Evolutionary conservation across 2,113 vertebrate species (phyloP).

Genomic region (Erythrolamprus reginae): DNA sequence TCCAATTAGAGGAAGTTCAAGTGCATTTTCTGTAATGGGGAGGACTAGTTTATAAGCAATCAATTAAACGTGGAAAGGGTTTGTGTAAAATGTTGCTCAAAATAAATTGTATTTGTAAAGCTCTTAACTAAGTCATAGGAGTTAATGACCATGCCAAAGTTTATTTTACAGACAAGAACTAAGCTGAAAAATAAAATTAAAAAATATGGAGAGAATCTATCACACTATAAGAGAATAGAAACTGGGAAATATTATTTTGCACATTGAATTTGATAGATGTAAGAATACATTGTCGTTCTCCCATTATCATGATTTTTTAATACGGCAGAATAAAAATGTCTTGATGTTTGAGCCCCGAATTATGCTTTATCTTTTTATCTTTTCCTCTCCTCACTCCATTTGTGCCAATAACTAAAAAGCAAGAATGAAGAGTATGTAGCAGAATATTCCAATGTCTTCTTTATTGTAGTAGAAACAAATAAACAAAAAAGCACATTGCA

Average conservation of each 20-base stretch:
- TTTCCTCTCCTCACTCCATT: neutral
- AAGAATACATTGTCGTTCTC: neutral
- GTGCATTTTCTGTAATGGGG: neutral
- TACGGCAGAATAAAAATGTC: neutral
- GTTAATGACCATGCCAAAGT: neutral
- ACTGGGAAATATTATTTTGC: neutral
- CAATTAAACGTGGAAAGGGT: neutral
- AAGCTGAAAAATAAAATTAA: neutral
- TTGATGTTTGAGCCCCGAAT: neutral
- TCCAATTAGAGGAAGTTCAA: neutral
- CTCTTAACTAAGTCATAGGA: neutral
- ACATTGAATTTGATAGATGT: neutral
- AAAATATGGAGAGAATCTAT: neutral
- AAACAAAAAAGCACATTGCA: neutral
- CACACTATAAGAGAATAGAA: neutral
- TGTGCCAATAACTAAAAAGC: neutral
- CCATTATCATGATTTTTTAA: neutral
- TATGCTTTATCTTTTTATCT: neutral
- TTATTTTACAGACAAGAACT: neutral
- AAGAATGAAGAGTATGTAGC: neutral
- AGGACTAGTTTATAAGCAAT: neutral
- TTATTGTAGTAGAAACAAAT: neutral
- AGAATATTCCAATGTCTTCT: neutral
- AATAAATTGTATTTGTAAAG: neutral
- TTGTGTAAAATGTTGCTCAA: neutral